These are phyloP conservation scores for Dicycla oo DNA, from an alignment of 2,888 invertebrate species.

Conservation along the genomic window DNA sequence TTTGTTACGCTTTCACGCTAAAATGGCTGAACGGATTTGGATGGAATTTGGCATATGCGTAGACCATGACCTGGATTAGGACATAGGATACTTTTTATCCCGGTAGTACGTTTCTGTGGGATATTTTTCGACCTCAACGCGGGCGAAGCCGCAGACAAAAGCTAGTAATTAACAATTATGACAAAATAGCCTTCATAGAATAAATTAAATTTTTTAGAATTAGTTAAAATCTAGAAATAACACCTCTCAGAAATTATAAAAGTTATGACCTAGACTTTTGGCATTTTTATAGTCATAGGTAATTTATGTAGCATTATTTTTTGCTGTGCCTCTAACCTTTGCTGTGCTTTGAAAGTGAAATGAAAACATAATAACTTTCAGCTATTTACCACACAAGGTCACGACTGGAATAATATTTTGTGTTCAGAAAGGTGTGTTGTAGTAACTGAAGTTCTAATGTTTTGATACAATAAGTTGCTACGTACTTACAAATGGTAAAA, in stretches of 20 bases:
- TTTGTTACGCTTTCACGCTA: too few relatives aligned
- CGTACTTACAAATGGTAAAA: not conserved
- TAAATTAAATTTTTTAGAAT: too few relatives aligned
- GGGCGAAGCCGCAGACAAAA: too few relatives aligned
- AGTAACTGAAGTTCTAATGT: slow-evolving; percentile 2
- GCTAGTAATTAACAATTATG: not conserved
- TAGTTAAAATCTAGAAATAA: not conserved
- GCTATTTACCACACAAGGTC: slow-evolving; percentile 41
- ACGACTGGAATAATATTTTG: slow-evolving; percentile 11
- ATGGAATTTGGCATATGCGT: too few relatives aligned
- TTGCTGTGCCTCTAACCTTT: slow-evolving; percentile 7
- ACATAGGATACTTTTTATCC: too few relatives aligned
- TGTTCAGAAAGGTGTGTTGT: slow-evolving; percentile 17
- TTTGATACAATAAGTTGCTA: not conserved
- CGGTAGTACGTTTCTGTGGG: too few relatives aligned
- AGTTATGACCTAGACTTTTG: slow-evolving; percentile 10
- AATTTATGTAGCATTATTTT: slow-evolving; percentile 30
- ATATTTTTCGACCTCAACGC: too few relatives aligned
- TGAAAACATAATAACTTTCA: slow-evolving; percentile 19
- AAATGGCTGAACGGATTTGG: too few relatives aligned
- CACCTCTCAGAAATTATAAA: not conserved
- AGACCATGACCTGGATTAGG: too few relatives aligned
- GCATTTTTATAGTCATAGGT: slow-evolving; percentile 17
- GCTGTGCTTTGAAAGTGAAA: slow-evolving; percentile 18
- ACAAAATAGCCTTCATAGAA: not conserved